phyloP scores from a whole-genome alignment of 1,140 invertebrate species.

The Saccostrea echinata region DNA sequence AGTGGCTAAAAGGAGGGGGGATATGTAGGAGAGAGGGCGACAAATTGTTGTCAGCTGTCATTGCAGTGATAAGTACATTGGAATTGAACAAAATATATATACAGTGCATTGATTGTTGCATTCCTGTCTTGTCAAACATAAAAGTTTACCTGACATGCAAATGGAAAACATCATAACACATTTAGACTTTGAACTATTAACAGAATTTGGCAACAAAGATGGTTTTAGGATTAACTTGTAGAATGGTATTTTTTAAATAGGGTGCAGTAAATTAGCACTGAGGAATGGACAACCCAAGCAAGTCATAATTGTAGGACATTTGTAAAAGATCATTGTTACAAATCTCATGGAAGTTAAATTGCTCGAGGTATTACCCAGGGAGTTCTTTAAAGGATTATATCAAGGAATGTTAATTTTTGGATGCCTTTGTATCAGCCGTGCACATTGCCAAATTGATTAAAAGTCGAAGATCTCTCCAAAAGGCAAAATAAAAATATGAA shows the following conservation, averaged over 20 bases:
- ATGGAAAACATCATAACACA: not conserved
- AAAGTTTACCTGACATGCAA: constrained; percentile 13
- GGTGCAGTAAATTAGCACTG: constrained; percentile 8
- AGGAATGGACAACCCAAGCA: not conserved
- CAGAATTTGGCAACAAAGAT: constrained; percentile 10
- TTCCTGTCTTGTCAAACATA: not conserved
- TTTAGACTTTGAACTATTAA: not conserved
- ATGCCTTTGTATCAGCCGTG: constrained; percentile 6
- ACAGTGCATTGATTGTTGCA: not conserved
- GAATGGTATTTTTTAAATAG: constrained; percentile 37
- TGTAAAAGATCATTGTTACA: constrained; percentile 26
- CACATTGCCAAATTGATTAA: constrained; percentile 19
- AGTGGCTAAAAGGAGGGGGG: not conserved
- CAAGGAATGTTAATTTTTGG: constrained; percentile 37
- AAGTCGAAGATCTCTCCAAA: not conserved
- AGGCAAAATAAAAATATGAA: constrained; percentile 22
- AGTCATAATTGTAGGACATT: constrained; percentile 33
- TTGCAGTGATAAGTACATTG: not conserved
- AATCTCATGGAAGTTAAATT: constrained; percentile 28
- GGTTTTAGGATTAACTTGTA: constrained; percentile 14
- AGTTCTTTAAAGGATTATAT: constrained; percentile 30
- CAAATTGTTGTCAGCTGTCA: not conserved
- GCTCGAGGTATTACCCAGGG: not conserved
- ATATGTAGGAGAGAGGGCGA: not conserved
- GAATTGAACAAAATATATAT: not conserved